Evolutionary conservation across 2,888 invertebrate species (phyloP), one percentile per base, ranked within the genome.

Genomic region (Catocala sponsa): DNA sequence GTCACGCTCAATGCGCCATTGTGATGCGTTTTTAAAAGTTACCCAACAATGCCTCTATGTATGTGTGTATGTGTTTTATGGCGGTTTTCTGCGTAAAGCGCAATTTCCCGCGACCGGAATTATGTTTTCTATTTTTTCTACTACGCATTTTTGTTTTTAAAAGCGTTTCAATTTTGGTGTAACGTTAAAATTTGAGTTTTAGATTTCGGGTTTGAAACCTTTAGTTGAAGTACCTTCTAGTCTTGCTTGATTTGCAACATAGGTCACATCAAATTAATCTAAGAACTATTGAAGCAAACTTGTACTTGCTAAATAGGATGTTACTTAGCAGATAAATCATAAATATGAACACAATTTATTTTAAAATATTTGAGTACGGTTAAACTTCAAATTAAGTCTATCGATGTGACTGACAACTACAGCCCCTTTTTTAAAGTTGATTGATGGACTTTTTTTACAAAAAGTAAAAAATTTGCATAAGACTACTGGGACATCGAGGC

Each of bases 381-480:
- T 25, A 25, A 2, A 25, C 25, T 25, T 25, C 4, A 25, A 25
- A 25, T 25, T 2, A 25, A 57, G 13, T 48, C 44, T 6, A 63
- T 68, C 59, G 55, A 68, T 50, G 33, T 11, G 46, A 63, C 33
- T 46, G 55, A 57, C 48, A 55, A 51, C 48, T 52, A 68, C 59
- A 68, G 56, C 56, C 61, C 63, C 58, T 41, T 52, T 54, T 56
- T 64, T 67, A 67, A 64, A 47, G 60, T 53, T 70, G 83, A 88
- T 87, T 87, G 87, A 90, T 89, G 85, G 62, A 59, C 79, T 4
- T 68, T 65, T 68, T 69, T 65, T 48, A 59, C 57, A 65, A 75
- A 85, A 90, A 86, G 84, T 78, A 78, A 52, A 79, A 83, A 85
- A 89, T 89, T 89, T 89, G 85, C 88, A 88, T 89, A 87, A 85